These are phyloP conservation scores for Drosophila mojavensis DNA, from an alignment of 1,140 invertebrate genomes.

Conservation along the genomic window DNA sequence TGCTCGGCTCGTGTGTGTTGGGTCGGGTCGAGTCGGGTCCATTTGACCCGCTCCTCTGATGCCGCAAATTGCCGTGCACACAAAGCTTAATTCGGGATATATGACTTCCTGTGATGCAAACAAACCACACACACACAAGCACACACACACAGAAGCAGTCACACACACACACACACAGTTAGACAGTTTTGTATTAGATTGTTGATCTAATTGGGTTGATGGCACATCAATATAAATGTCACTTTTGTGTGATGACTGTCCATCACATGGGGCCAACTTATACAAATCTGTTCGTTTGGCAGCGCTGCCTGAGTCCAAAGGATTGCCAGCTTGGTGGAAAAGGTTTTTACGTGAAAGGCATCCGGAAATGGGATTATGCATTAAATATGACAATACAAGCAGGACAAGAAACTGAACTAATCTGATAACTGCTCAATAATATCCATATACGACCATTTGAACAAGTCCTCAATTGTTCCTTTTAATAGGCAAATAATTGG, in stretches of 20 bases:
- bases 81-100: slow-evolving; percentile 55
- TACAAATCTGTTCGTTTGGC: slow-evolving; percentile 40
- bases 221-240: slow-evolving; percentile 70
- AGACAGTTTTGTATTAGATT: slow-evolving; percentile 37
- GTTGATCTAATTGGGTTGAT: slow-evolving; percentile 62
- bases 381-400: neutral
- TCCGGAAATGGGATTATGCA: neutral
- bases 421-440: no score
- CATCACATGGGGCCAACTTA: slow-evolving; percentile 31
- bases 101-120: slow-evolving; percentile 43
- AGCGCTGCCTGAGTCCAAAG: slow-evolving; percentile 12
- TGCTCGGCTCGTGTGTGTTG: slow-evolving; percentile 19
- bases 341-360: neutral
- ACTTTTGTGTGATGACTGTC: slow-evolving; percentile 60
- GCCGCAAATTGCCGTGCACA: slow-evolving; percentile 55
- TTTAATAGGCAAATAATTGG: no score
- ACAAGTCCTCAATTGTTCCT: no score
- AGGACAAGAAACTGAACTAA: no score
- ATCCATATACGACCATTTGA: no score
- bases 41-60: neutral
- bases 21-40: neutral
- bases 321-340: slow-evolving; percentile 3
- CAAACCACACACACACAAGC: neutral
- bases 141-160: neutral
- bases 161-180: neutral